Evolutionary conservation across 2,797 vertebrate genomes (phyloP).

Genomic region (Morelia viridis): DNA sequence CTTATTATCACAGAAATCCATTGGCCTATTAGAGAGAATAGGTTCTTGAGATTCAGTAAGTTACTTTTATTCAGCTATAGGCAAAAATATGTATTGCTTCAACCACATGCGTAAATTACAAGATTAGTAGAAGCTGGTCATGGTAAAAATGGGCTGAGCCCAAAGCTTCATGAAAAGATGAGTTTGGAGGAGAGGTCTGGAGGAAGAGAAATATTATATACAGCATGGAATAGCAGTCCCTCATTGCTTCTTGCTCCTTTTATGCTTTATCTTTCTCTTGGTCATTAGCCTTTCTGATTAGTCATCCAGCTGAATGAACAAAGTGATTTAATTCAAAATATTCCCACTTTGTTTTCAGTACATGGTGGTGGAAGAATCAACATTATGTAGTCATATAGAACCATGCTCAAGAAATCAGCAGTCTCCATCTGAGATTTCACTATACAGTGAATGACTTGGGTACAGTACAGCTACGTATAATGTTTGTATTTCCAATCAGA

Average conservation of each 20-base stretch:
- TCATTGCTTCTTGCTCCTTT: not conserved
- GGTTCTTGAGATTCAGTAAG: too few species aligned
- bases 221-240: not conserved
- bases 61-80: not conserved
- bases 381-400: not conserved
- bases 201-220: not conserved
- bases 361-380: not conserved
- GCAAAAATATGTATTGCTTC: not conserved
- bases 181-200: not conserved
- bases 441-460: not conserved
- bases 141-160: not conserved
- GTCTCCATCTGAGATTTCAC: not conserved
- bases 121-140: not conserved
- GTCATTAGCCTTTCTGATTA: not conserved
- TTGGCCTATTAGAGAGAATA: not conserved
- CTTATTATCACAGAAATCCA: not conserved
- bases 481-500: slow-evolving; percentile 4
- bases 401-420: not conserved
- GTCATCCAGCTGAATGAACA: not conserved
- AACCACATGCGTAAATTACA: not conserved
- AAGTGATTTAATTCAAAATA: not conserved
- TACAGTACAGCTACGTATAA: not conserved
- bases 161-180: not conserved
- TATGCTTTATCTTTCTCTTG: not conserved
- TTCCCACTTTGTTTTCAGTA: not conserved